Base-by-base conservation (phyloP, 2,797 vertebrate species). In the Eulemur rubriventer region DNA sequence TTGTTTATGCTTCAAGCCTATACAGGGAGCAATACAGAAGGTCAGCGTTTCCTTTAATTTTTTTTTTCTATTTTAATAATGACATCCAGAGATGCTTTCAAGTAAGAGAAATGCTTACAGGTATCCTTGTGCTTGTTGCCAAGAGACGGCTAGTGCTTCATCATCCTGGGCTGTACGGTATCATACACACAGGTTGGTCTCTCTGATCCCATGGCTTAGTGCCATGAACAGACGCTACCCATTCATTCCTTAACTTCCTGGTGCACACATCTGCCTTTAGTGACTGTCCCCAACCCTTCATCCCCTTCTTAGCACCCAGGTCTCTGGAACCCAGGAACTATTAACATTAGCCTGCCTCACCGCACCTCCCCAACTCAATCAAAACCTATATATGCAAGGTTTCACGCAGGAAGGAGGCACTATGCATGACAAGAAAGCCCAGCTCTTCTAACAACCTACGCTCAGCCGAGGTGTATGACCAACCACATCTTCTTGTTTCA, bases 71-170 rank as follows among this genome's bases (percentile, higher is more conserved):
- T 69, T 89, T 59, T 81, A 69, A 87, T 93, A 67, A 84, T n/a
- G 12, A 63, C 76, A 26, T 61, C 87, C 33, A 92, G 81, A 70
- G 1, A 35, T 26, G 13, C 11, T 82, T 26, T 82, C 84, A 97
- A 96, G 95, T 59, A 86, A 95, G 35, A 87, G n/a, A 7, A 38
- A 30, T 46, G 14, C 55, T 97, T 91, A 82, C 6, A 50, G 10
- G 72, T 50, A 50, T 90, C 59, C 93, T 84, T 55, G 30, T 4
- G 16, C 1, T 83, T 89, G 2, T 52, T 94, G 95, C 87, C 70
- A 94, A 84, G 33, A 88, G 73, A 91, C 43, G 43, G 43, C 57
- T 38, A 70, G 43, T 70, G 70, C 22, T 43, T 38, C 0, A 70
- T 81, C 52, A 33, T 30, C 5, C 6, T 43, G 33, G n/a, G n/a